These are phyloP conservation scores for Villa cingulata DNA, from an alignment of 2,888 invertebrate species.

Conservation along the genomic window DNA sequence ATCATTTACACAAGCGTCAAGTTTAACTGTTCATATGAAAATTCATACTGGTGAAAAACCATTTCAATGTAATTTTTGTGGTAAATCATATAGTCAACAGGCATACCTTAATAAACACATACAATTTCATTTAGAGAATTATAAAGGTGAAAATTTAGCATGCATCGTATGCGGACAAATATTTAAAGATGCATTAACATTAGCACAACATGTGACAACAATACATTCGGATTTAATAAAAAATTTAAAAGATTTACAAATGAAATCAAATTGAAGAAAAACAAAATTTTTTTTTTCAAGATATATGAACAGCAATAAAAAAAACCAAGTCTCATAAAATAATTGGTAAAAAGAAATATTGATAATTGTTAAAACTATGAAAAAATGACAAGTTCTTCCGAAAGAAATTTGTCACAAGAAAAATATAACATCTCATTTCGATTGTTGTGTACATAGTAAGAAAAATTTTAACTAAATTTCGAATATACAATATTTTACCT, in stretches of 20 bases:
- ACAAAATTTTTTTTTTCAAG: background rate
- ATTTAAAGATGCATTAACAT: conserved; percentile 27
- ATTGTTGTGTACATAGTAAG: too few species aligned
- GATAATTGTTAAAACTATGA: too few species aligned
- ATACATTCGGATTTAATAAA: conserved; percentile 28
- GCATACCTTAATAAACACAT: conserved; percentile 32
- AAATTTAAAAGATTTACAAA: conserved; percentile 19
- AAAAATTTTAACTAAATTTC: too few species aligned
- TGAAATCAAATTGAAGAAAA: background rate
- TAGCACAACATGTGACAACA: conserved; percentile 30
- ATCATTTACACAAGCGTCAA: conserved; percentile 35
- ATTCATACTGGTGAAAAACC: conserved; percentile 33
- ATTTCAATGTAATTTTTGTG: conserved; percentile 29
- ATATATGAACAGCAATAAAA: too few species aligned
- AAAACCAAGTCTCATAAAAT: too few species aligned
- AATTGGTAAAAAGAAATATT: too few species aligned
- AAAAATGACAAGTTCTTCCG: too few species aligned
- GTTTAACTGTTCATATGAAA: conserved; percentile 35
- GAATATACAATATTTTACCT: too few species aligned
- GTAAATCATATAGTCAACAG: conserved; percentile 32
- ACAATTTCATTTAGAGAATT: conserved; percentile 23
- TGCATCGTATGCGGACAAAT: conserved; percentile 32
- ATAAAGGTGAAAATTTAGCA: conserved; percentile 9
- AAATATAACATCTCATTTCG: too few species aligned
- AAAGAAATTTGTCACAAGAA: too few species aligned